These are phyloP conservation scores for Crossocerus cetratus DNA, from an alignment of 2,888 invertebrate genomes.

Conservation along the genomic window DNA sequence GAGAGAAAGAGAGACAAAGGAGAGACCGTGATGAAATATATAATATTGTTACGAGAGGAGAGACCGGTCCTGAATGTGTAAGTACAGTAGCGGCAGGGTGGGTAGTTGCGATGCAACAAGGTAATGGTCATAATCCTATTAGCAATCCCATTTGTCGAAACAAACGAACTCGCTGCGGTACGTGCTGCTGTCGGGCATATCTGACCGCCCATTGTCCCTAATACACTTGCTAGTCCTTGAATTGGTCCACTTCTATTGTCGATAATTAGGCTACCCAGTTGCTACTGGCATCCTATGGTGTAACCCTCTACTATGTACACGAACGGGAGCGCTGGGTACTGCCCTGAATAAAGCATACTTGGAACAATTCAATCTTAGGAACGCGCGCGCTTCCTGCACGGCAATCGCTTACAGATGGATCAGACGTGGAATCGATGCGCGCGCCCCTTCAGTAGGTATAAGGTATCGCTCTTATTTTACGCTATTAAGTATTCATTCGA, in stretches of 20 bases:
- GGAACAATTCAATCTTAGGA: too few species aligned
- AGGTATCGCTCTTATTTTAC: too few species aligned
- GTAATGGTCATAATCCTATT: constrained; percentile 65
- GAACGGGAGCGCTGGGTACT: too few species aligned
- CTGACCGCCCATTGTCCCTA: constrained; percentile 55
- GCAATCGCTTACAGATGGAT: too few species aligned
- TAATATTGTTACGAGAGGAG: constrained; percentile 32
- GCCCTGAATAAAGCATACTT: too few species aligned
- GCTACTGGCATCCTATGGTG: too few species aligned
- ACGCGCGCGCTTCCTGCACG: too few species aligned
- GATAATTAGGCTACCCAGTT: constrained; percentile 37
- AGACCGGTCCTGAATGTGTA: constrained; percentile 33
- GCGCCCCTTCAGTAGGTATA: not conserved
- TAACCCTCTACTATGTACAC: too few species aligned
- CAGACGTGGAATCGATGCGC: not conserved
- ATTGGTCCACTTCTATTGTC: constrained; percentile 37
- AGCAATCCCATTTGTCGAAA: constrained; percentile 65
- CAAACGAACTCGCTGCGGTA: constrained; percentile 61
- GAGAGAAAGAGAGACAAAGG: too few species aligned
- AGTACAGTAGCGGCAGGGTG: constrained; percentile 14
- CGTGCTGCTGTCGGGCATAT: constrained; percentile 53
- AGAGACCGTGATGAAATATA: not conserved
- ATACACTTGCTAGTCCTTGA: constrained; percentile 49
- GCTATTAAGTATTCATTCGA: too few species aligned
- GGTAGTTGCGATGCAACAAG: constrained; percentile 52